phyloP scores from a whole-genome alignment of 1,140 invertebrate genomes.

The Lethocerus indicus region DNA sequence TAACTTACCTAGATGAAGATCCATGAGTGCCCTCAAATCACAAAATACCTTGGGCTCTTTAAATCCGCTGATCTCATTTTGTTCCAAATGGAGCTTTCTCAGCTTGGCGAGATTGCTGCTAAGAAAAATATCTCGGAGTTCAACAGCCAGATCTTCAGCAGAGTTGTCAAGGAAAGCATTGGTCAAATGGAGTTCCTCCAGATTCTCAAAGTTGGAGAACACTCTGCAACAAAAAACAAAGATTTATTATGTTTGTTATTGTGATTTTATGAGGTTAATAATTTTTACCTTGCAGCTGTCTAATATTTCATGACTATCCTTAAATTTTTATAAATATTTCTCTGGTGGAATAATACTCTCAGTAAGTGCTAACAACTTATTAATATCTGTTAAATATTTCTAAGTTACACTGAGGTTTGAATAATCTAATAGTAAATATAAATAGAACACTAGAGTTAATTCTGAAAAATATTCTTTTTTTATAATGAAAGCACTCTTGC shows the following conservation, averaged over 20 bases:
- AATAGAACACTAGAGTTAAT: no score
- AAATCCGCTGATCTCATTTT: slow-evolving; percentile 56
- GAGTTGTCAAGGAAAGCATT: slow-evolving; percentile 55
- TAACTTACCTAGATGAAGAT: slow-evolving; percentile 47
- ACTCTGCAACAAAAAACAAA: slow-evolving; percentile 32
- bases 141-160: slow-evolving; percentile 37
- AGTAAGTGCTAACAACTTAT: no score
- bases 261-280: not conserved
- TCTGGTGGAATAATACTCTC: no score
- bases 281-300: not conserved
- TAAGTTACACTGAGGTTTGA: no score
- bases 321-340: not conserved
- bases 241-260: not conserved
- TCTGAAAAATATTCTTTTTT: no score
- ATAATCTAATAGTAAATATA: no score
- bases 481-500: no score
- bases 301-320: not conserved
- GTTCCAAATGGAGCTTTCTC: slow-evolving; percentile 56
- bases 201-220: slow-evolving; percentile 59
- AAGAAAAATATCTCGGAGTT: slow-evolving; percentile 54
- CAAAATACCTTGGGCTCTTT: slow-evolving; percentile 49
- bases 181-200: slow-evolving; percentile 53
- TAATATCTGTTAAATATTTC: no score
- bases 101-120: slow-evolving; percentile 47
- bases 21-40: slow-evolving; percentile 41